Conservation (phyloP, 2,113 vertebrate species). For the Edolisoma coerulescens region DNA sequence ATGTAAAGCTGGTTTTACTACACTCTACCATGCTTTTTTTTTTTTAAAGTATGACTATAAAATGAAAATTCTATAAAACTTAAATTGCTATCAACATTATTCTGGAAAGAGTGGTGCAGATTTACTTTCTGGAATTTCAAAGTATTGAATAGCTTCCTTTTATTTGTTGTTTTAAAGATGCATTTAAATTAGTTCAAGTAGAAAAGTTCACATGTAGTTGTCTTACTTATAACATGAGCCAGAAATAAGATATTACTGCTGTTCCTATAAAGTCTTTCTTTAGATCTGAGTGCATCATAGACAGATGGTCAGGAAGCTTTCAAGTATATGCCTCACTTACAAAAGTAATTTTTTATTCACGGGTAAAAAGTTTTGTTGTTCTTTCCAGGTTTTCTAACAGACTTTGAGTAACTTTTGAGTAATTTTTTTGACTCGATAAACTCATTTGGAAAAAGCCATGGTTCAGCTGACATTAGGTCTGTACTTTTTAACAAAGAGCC, state of each 20-base stretch:
- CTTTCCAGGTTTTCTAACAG: neutral
- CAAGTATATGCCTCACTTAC: neutral
- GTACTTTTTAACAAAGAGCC: neutral
- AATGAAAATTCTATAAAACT: neutral
- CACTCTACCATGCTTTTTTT: fast-evolving
- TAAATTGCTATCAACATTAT: neutral
- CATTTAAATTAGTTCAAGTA: neutral
- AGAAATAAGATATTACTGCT: neutral
- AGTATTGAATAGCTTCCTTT: neutral
- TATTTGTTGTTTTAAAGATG: neutral
- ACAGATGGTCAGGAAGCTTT: neutral
- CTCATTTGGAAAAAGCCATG: neutral
- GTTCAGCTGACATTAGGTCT: neutral
- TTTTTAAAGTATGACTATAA: neutral
- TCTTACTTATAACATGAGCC: neutral
- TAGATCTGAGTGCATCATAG: neutral
- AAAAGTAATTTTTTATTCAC: neutral
- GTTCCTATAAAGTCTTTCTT: neutral
- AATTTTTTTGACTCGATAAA: neutral
- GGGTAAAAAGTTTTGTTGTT: neutral
- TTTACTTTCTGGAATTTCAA: neutral
- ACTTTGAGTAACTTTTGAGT: neutral
- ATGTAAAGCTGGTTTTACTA: neutral
- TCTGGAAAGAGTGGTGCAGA: neutral
- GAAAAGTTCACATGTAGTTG: neutral